Base-by-base conservation (phyloP, 2,797 vertebrate genomes). In the Sebastes dallii region DNA sequence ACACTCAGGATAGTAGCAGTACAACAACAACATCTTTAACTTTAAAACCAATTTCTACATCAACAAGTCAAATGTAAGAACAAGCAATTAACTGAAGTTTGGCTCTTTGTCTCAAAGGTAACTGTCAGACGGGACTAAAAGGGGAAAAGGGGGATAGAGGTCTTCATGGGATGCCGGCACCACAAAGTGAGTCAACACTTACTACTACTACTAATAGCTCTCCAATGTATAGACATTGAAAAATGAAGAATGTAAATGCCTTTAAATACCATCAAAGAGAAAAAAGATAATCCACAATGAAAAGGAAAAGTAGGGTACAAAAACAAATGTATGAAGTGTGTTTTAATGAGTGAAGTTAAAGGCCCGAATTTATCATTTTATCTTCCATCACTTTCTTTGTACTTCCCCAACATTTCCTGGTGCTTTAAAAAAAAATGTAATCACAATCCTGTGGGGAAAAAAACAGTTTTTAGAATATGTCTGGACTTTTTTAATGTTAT, bases 101-200 rank as follows among this genome's bases (percentile, higher is more conserved):
- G 18, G 0, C 5, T 34, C 74, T 77, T 34, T 78, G 50, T 84
- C 10, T 80, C 32, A 5, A 78, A 94, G 94, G 92, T 12, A 83
- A 89, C 83, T 94, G 93, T 81, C 86, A 82, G 88, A 91, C 91
- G 0, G 90, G 93, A 52, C 54, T 88, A 3, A 98, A 98, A 94
- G 98, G 98, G 90, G 97, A 98, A 61, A 99, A 97, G 69, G 98
- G 98, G 42, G 97, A 97, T 42, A 93, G 89, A 76, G 98, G 98
- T 3, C 81, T 93, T 78, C 96, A 97, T 64, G 98, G 98, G 60
- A 88, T 94, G 24, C 96, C 97, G 2, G 96, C 96, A 9, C 72
- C 83, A 36, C 12, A 67, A 64, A 73, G 94, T 96, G 60, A 92
- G 93, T 88, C 7, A n/a, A n/a, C 34, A 8, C 20, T 42, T 14